Evolutionary conservation across 2,797 vertebrate genomes (phyloP), one percentile per base, ranked within the genome.

Genomic region (Knipowitschia caucasica): DNA sequence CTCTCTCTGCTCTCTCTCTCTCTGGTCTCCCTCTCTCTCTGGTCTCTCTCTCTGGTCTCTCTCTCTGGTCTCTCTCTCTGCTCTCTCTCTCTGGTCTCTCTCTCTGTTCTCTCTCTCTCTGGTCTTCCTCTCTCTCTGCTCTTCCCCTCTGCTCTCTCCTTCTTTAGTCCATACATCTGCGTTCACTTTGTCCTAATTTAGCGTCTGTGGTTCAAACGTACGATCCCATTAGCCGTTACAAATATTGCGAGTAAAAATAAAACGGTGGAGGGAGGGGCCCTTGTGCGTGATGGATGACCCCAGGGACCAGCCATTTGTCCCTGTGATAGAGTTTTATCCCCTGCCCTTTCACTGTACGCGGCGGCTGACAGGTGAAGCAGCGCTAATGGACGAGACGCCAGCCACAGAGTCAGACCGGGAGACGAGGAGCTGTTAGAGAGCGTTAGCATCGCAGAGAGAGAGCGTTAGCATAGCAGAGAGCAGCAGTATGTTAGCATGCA

Each of bases 331-430:
- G 78, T 85, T 85, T 86, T 77, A 86, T 83, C 78, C 77, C 39
- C 63, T 86, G 84, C 84, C 84, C 85, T 87, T 88, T 83, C 75
- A 77, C 77, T 76, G 82, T 81, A 80, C 82, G 76, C 66, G 84
- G 71, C 72, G 81, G 62, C 70, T 85, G 85, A 86, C 81, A 77
- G 84, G 83, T 86, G 82, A 84, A 80, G 80, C 69, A 69, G 71
- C 82, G 70, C 78, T 83, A 83, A 86, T 82, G 74, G 76, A 82
- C 80, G 73, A 80, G 64, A 68, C 67, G 68, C 11, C 11, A 10
- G 10, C 10, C 11, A 33, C 10, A 64, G 74, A 77, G 61, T 50
- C 27, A 62, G 59, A 60, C 0, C 34, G 66, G 69, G 65, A 67
- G 57, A n/a, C n/a, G n/a, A n/a, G n/a, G n/a, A n/a, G n/a, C n/a